phyloP scores from a whole-genome alignment of 2,113 vertebrate species.

The Pao palembangensis region DNA sequence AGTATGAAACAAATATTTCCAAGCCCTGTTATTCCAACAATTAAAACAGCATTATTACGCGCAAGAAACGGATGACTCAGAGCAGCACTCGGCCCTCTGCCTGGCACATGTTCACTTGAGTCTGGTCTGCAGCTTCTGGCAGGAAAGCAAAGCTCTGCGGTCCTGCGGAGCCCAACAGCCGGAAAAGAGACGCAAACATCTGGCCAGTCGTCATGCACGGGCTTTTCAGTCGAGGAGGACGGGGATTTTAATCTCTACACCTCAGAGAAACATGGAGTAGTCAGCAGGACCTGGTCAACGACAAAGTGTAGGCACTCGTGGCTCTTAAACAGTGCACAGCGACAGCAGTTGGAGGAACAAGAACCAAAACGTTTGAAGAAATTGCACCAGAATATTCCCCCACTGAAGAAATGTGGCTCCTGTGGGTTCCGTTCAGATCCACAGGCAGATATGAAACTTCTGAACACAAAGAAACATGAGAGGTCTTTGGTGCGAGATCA shows the following conservation, averaged over 20 bases:
- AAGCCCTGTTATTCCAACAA: slow-evolving; percentile 36
- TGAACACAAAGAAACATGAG: slow-evolving; percentile 21
- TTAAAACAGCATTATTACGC: slow-evolving; percentile 19
- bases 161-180: slow-evolving; percentile 7
- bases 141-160: slow-evolving; percentile 8
- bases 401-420: slow-evolving; percentile 26
- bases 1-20: slow-evolving; percentile 25
- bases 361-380: background rate
- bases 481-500: slow-evolving; percentile 59
- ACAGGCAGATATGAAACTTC: slow-evolving; percentile 21
- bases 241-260: slow-evolving; percentile 12
- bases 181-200: slow-evolving; percentile 10
- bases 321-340: slow-evolving; percentile 67
- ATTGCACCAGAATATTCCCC: slow-evolving; percentile 20
- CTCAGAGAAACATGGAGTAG: slow-evolving; percentile 23
- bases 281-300: slow-evolving; percentile 49
- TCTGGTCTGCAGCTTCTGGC: slow-evolving; percentile 20
- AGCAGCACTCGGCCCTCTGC: slow-evolving; percentile 7
- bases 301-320: slow-evolving; percentile 67
- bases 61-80: slow-evolving; percentile 6
- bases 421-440: slow-evolving; percentile 24
- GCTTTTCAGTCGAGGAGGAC: background rate
- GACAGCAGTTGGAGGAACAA: slow-evolving; percentile 25
- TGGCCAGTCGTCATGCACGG: background rate
- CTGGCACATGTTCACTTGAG: slow-evolving; percentile 38